Conservation (phyloP, 2,888 invertebrate genomes). For the Eremobia ochroleuca region DNA sequence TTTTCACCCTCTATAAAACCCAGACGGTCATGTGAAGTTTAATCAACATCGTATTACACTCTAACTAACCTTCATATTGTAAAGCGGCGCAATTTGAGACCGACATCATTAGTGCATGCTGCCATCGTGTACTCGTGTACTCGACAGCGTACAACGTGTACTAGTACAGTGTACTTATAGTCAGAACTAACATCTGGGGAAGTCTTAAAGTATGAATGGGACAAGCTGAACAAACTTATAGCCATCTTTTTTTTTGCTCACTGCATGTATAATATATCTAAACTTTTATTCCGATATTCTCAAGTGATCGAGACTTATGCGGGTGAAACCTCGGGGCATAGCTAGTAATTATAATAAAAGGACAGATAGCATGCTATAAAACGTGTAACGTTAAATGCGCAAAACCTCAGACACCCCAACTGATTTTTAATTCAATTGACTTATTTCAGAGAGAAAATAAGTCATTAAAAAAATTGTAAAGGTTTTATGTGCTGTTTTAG, state of each 20-base stretch:
- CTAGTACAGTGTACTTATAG: slow-evolving; percentile 18
- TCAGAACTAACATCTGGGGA: slow-evolving; percentile 23
- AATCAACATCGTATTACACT: slow-evolving; percentile 42
- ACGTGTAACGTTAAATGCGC: too few species aligned
- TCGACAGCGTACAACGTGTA: slow-evolving; percentile 25
- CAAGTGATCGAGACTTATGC: too few species aligned
- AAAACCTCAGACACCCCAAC: too few species aligned
- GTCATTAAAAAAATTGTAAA: too few species aligned
- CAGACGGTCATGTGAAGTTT: slow-evolving; percentile 36
- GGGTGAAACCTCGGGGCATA: too few species aligned
- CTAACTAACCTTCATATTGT: slow-evolving; percentile 48
- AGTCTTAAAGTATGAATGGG: slow-evolving; percentile 35
- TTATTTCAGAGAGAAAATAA: too few species aligned
- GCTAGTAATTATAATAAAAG: too few species aligned
- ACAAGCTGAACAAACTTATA: slow-evolving; percentile 14
- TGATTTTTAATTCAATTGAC: too few species aligned
- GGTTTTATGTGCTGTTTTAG: too few species aligned
- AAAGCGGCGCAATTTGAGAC: slow-evolving; percentile 37
- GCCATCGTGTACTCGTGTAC: slow-evolving; percentile 24
- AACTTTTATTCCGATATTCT: too few species aligned
- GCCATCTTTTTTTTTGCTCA: not conserved
- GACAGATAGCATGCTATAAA: too few species aligned
- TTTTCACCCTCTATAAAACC: slow-evolving; percentile 3
- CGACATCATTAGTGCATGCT: slow-evolving; percentile 55
- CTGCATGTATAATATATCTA: too few species aligned